A percentile compares a stretch with the other conserved stretches of the same genome.
phyloP scores from a whole-genome alignment of 37 sponge, comb jelly and placozoan genomes.

The Axinella damicornis region DNA sequence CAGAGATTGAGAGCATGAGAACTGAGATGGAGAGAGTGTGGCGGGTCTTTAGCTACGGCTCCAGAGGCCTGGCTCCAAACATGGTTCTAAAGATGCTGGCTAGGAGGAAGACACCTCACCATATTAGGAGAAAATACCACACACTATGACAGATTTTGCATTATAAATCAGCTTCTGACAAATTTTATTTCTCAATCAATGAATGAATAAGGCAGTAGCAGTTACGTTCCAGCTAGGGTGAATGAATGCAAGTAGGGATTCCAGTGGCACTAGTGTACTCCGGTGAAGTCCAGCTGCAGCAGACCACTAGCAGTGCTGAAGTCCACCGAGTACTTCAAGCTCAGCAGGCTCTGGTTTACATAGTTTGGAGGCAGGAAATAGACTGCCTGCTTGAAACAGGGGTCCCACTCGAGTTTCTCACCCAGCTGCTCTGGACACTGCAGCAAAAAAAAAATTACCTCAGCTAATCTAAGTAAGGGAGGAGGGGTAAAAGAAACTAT shows the following conservation, averaged over 20 bases:
- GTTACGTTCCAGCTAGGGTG: no score
- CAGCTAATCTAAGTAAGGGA: no score
- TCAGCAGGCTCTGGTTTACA: slow-evolving; percentile 14
- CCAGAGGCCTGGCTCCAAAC: slow-evolving; percentile 20
- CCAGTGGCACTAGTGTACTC: slow-evolving; percentile 31
- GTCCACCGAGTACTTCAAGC: background rate
- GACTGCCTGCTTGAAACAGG: slow-evolving; percentile 68
- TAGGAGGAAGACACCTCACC: slow-evolving; percentile 26
- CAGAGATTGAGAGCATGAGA: slow-evolving; percentile 24
- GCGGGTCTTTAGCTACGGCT: slow-evolving; percentile 38
- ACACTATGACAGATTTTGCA: background rate
- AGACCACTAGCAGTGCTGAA: slow-evolving; percentile 28
- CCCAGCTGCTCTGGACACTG: background rate
- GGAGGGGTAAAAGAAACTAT: no score
- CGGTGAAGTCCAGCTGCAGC: slow-evolving; percentile 10
- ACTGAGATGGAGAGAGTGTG: slow-evolving; percentile 57
- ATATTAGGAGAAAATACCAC: slow-evolving; percentile 6
- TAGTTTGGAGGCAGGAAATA: slow-evolving; percentile 43
- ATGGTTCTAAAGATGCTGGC: slow-evolving; percentile 35
- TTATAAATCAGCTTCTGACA: background rate
- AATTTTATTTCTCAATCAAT: no score
- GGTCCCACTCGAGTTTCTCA: slow-evolving; percentile 52
- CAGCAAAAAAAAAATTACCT: background rate
- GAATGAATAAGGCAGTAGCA: no score
- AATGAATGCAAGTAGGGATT: no score